Evolutionary conservation across 2,797 vertebrate species (phyloP).

Genomic region (Poecile montanus): DNA sequence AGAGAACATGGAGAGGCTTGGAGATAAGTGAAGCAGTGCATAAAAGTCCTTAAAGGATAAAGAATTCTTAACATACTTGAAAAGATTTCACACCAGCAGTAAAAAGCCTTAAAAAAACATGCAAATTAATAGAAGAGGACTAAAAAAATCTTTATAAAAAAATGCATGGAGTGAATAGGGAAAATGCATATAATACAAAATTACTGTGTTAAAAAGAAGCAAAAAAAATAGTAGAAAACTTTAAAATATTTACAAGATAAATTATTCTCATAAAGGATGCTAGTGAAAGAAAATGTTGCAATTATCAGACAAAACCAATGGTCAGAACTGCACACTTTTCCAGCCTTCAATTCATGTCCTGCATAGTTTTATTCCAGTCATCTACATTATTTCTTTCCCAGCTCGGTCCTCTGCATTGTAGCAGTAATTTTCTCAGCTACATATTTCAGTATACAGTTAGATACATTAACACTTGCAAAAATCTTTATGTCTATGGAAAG

Average conservation of each 20-base stretch:
- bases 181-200: neutral
- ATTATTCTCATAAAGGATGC: neutral
- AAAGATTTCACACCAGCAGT: neutral
- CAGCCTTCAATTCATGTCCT: neutral
- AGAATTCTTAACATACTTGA: neutral
- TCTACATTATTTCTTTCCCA: neutral
- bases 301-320: neutral
- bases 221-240: neutral
- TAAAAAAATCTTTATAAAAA: neutral
- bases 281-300: neutral
- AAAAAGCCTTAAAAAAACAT: neutral
- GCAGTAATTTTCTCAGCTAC: neutral
- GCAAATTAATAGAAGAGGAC: neutral
- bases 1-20: neutral
- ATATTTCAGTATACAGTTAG: neutral
- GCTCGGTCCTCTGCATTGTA: neutral
- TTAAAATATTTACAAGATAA: neutral
- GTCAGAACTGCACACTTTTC: neutral
- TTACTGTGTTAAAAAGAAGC: neutral
- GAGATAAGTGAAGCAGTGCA: neutral
- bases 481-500: neutral
- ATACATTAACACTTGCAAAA: neutral
- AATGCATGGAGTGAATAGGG: neutral
- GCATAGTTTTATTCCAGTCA: neutral
- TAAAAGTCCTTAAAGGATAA: neutral